phyloP scores from a whole-genome alignment of 2,113 vertebrate genomes.

The Gymnarchus niloticus region DNA sequence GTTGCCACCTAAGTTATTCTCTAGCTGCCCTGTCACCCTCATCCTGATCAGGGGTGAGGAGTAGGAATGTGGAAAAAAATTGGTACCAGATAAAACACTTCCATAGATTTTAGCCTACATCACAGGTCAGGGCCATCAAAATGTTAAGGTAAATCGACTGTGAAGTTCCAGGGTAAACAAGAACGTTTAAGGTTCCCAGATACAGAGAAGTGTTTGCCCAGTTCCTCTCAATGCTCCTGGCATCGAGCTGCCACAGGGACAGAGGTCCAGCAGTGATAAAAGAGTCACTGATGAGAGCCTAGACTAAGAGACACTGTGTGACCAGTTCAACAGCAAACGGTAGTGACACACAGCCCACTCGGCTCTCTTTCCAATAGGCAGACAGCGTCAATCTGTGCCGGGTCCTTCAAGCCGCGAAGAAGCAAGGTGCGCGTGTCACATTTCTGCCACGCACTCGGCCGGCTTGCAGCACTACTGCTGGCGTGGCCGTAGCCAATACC shows the following conservation, averaged over 20 bases:
- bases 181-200: neutral
- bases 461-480: neutral
- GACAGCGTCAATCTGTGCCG: neutral
- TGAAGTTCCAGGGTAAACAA: neutral
- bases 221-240: neutral
- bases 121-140: neutral
- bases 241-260: neutral
- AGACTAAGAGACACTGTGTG: neutral
- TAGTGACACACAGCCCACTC: neutral
- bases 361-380: neutral
- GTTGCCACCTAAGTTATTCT: too few species aligned
- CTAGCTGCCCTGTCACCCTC: neutral
- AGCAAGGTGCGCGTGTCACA: too few species aligned
- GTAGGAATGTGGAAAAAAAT: neutral
- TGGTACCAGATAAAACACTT: too few species aligned
- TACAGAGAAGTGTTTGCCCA: neutral
- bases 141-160: neutral
- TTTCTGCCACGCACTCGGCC: too few species aligned
- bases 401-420: neutral
- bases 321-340: neutral
- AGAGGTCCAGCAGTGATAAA: neutral
- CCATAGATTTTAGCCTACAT: neutral
- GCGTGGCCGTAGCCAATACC: neutral
- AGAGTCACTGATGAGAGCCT: neutral
- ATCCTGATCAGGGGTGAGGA: neutral